Evolutionary conservation across 2,113 vertebrate species (phyloP).

Genomic region (Chlamydotis undulata): DNA sequence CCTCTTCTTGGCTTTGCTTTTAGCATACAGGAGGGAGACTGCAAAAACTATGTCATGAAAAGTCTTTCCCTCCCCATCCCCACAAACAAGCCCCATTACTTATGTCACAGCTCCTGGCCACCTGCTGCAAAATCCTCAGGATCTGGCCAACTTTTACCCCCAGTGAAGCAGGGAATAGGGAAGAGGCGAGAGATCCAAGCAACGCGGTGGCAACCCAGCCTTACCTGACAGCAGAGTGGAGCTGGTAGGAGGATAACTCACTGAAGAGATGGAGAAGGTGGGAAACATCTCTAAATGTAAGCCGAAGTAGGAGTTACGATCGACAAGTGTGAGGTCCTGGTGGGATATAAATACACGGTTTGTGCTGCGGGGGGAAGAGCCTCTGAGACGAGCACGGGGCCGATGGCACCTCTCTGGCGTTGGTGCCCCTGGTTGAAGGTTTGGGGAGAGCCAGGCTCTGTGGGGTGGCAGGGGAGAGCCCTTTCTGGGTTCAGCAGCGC

Average conservation of each 20-base stretch:
- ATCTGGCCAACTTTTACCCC: not conserved
- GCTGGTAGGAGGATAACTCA: conserved; percentile 18
- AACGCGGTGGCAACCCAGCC: not conserved
- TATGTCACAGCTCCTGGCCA: not conserved
- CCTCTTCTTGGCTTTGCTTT: not conserved
- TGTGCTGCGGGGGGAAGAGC: not conserved
- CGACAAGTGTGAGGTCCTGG: conserved; percentile 29
- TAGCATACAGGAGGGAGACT: not conserved
- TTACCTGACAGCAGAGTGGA: not conserved
- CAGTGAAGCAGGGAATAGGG: not conserved
- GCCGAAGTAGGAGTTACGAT: conserved; percentile 15
- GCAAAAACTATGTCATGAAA: rapidly evolving
- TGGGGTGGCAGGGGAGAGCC: not conserved
- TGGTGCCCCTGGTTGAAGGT: not conserved
- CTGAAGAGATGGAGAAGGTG: conserved; percentile 24
- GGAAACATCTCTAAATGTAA: conserved; percentile 1
- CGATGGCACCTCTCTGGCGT: not conserved
- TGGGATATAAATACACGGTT: not conserved
- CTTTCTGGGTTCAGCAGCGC: not conserved
- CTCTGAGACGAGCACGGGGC: rapidly evolving
- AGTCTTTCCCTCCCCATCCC: not conserved
- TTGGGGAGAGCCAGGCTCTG: not conserved
- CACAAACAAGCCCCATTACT: not conserved
- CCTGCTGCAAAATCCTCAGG: not conserved
- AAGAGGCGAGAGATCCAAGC: not conserved